These are phyloP conservation scores for Motacilla tschutschensis DNA, from an alignment of 2,113 vertebrate genomes.

Conservation along the genomic window DNA sequence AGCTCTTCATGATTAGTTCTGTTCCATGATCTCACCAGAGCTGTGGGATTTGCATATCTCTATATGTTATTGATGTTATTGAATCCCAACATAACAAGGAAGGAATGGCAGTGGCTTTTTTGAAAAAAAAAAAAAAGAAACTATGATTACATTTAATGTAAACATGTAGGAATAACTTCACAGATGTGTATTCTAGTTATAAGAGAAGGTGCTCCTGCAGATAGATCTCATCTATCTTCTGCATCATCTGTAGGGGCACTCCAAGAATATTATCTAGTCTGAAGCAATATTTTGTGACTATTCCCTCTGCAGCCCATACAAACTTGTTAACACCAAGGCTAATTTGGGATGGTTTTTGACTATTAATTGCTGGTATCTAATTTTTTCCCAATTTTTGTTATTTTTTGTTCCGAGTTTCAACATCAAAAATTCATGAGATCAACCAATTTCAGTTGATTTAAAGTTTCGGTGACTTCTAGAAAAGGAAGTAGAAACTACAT, in stretches of 20 bases:
- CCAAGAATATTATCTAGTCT: not conserved
- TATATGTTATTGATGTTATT: not conserved
- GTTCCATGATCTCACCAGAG: not conserved
- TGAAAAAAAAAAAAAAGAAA: not conserved
- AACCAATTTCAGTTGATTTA: not conserved
- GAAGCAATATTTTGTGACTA: not conserved
- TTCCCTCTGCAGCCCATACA: not conserved
- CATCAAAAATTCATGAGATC: not conserved
- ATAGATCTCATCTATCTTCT: not conserved
- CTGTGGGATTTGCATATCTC: not conserved
- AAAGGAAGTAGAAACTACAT: not conserved
- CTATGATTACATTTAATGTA: not conserved
- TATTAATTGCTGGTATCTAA: not conserved
- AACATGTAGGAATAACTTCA: not conserved
- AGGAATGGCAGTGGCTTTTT: fast-evolving
- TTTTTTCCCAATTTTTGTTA: not conserved
- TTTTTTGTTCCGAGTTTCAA: not conserved
- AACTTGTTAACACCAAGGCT: not conserved
- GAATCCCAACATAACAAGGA: not conserved
- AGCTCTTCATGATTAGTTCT: not conserved
- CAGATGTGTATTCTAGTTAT: not conserved
- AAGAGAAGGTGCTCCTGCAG: not conserved
- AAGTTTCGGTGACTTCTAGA: not conserved
- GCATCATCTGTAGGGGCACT: not conserved
- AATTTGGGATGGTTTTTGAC: not conserved